Evolutionary conservation across 30 jellyfish, hydroid and myxozoan species (phyloP), one percentile per base, ranked within the genome.

Genomic region (Haliclystus octoradiatus): DNA sequence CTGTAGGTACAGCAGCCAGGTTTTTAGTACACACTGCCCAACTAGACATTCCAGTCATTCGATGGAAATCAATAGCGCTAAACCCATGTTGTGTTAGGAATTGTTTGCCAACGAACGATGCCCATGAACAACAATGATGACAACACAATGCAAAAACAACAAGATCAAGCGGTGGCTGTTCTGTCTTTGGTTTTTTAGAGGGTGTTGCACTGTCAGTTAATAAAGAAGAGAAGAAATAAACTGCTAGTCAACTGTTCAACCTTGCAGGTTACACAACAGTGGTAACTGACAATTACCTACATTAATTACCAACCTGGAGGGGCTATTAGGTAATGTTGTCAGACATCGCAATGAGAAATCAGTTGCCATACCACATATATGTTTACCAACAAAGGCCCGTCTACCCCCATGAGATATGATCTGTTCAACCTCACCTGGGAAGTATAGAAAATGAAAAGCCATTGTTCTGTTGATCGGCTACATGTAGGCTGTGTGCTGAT

Each of bases 1-100:
- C 60, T 46, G 60, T 7, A 46, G n/a, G 12, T 46, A n/a, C 60
- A 46, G n/a, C 60, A 46, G n/a, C n/a, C n/a, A n/a, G n/a, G n/a
- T n/a, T n/a, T n/a, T n/a, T n/a, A n/a, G n/a, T n/a, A 64, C 97
- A 88, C 49, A 83, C 78, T 23, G 97, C 94, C 97, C 97, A 88
- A 72, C 93, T 84, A 67, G 93, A 76, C 77, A 88, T 19, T 28
- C 70, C 72, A 14, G 94, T 79, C 73, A 88, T 57, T 31, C 83
- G 81, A 50, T 88, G 92, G 63, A 88, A 88, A 51, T 88, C 93
- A 25, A 65, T 19, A 23, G 83, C 64, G 25, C 52, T 74, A 66
- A 88, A 71, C 19, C 89, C 94, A 50, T 74, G 57, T 32, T 73
- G 63, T 0, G 69, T 25, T 26, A 88, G 74, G 57, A 70, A 73